Evolutionary conservation across 1,140 invertebrate genomes (phyloP).

Genomic region (Plectus sambesii): DNA sequence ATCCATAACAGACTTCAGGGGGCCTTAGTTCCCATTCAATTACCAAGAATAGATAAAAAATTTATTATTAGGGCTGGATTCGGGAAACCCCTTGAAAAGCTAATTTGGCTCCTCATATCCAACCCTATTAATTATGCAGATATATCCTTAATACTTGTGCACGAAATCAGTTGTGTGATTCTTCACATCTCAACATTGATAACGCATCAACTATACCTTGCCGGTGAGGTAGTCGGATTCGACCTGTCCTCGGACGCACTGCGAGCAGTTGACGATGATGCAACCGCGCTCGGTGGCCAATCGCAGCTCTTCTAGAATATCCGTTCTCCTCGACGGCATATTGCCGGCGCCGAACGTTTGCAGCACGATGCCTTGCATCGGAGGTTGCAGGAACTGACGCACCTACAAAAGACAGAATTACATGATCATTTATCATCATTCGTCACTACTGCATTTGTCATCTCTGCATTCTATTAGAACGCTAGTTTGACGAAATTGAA

Average conservation of each 20-base stretch:
- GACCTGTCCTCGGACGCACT: conserved; percentile 60
- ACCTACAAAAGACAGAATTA: conserved; percentile 51
- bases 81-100: too few species aligned
- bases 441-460: not conserved
- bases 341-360: conserved; percentile 88
- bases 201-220: conserved; percentile 47
- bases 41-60: too few species aligned
- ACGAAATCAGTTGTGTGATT: too few species aligned
- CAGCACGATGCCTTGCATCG: conserved; percentile 74
- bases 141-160: too few species aligned
- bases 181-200: too few species aligned
- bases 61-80: too few species aligned
- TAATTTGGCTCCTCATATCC: too few species aligned
- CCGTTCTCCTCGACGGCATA: conserved; percentile 68
- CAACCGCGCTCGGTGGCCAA: conserved; percentile 57
- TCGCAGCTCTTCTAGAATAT: conserved; percentile 64
- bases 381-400: conserved; percentile 65
- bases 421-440: conserved; percentile 3
- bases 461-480: too few species aligned
- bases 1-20: too few species aligned
- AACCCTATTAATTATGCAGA: too few species aligned
- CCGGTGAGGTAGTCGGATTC: conserved; percentile 72
- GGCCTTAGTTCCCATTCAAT: too few species aligned
- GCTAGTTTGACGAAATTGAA: too few species aligned
- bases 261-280: conserved; percentile 78